Base-by-base conservation (phyloP, 2,888 invertebrate genomes). In the Smittia sp. region DNA sequence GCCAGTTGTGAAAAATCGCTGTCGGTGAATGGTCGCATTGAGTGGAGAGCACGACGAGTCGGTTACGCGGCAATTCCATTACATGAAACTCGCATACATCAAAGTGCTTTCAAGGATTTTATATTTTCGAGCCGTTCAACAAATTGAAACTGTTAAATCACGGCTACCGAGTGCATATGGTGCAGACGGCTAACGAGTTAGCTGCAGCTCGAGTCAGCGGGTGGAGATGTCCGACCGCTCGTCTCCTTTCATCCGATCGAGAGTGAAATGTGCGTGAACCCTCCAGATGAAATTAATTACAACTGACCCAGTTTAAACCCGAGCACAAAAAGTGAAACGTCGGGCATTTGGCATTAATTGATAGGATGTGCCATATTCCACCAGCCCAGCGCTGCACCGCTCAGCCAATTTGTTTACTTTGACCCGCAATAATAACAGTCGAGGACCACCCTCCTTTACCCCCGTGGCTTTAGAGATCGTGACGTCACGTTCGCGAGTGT, bases 41-140 rank as follows among this genome's bases (percentile, higher is more conserved):
- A 7, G 52, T 3, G 4, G 52, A 46, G 2, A 46, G 52, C 18
- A 18, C 11, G n/a, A 7, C 9, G 3, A 22, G 18, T 58, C 58
- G 20, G 15, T 18, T 58, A 22, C 18, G 22, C 58, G 58, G 58
- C 20, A 20, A 20, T 58, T 20, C 22, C 18, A 20, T 58, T 58
- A 58, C 22, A 58, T 20, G 22, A 22, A 58, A 46, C 46, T 46
- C 46, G 46, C 52, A 69, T 69, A 13, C 69, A 69, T 27, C 68
- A 68, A 46, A 22, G 58, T 68, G 68, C 68, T 68, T 69, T 69
- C 69, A 69, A 69, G 69, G 69, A 69, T 46, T 68, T 68, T 39
- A 39, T 66, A 41, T 67, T 67, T 41, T 39, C 0, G 20, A 67
- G n/a, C 32, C 20, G 38, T 38, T 11, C 11, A 46, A 2, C 32